These are phyloP conservation scores for Eriocheir sinensis DNA, from an alignment of 1,140 invertebrate genomes.

Conservation along the genomic window DNA sequence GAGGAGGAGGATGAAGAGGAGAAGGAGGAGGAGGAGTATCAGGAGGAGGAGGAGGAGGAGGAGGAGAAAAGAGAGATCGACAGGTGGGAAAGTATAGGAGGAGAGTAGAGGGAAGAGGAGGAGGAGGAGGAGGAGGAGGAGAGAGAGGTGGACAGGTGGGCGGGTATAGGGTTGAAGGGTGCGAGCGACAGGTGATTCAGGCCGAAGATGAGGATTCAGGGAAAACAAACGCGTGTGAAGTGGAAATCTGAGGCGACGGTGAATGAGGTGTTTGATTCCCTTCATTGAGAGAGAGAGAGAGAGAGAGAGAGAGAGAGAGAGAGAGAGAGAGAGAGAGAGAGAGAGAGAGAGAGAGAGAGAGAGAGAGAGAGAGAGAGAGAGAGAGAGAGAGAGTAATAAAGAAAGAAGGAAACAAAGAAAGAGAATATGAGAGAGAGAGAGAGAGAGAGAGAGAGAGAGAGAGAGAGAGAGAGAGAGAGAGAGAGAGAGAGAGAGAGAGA, in stretches of 20 bases:
- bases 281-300: too few species aligned
- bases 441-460: slow-evolving; percentile 4
- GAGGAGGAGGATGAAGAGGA: background rate
- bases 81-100: too few species aligned
- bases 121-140: slow-evolving; percentile 1
- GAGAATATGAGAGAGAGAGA: background rate
- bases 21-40: background rate
- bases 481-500: background rate
- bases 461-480: background rate
- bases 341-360: background rate
- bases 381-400: background rate
- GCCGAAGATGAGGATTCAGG: too few species aligned
- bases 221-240: too few species aligned
- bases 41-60: too few species aligned
- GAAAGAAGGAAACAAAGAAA: background rate
- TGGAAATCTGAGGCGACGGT: too few species aligned
- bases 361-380: slow-evolving; percentile 28
- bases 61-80: background rate
- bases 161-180: too few species aligned
- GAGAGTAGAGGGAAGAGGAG: background rate
- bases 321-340: slow-evolving; percentile 30
- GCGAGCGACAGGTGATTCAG: too few species aligned
- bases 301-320: slow-evolving; percentile 26
- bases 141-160: background rate
- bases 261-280: too few species aligned